phyloP scores from a whole-genome alignment of 2,888 invertebrate species.

The Cordilura impudica region DNA sequence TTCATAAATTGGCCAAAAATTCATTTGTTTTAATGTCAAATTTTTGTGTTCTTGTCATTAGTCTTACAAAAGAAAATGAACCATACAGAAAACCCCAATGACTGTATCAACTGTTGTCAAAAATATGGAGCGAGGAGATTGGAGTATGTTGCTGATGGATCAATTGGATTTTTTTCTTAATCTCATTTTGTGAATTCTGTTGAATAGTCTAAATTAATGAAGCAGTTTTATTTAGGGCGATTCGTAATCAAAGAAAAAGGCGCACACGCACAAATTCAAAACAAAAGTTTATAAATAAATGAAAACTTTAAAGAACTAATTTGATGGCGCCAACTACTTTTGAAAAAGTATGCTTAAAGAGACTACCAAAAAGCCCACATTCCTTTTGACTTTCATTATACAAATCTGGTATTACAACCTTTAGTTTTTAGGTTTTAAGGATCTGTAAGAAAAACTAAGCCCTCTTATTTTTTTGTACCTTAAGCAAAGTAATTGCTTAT shows the following conservation, averaged over 20 bases:
- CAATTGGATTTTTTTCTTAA: neutral
- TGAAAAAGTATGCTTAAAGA: no score
- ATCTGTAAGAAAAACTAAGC: no score
- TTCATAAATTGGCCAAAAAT: slow-evolving; percentile 63
- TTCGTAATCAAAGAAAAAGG: neutral
- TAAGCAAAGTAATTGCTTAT: no score
- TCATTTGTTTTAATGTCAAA: slow-evolving; percentile 65
- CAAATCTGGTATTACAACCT: no score
- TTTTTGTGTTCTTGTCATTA: slow-evolving; percentile 59
- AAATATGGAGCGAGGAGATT: neutral
- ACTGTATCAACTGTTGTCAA: neutral
- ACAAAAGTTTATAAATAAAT: no score
- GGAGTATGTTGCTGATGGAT: slow-evolving; percentile 22
- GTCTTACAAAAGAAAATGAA: slow-evolving; percentile 25
- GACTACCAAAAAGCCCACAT: no score
- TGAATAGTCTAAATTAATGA: neutral
- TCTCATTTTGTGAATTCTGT: neutral
- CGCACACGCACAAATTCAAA: neutral
- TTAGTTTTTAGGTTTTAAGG: no score
- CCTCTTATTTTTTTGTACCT: no score
- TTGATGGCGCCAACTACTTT: no score
- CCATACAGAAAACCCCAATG: neutral
- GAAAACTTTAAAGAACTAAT: no score
- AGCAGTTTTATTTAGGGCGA: neutral
- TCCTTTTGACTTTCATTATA: no score